Evolutionary conservation across 2,113 vertebrate species (phyloP), one percentile per base, ranked within the genome.

Genomic region (Lophius piscatorius): DNA sequence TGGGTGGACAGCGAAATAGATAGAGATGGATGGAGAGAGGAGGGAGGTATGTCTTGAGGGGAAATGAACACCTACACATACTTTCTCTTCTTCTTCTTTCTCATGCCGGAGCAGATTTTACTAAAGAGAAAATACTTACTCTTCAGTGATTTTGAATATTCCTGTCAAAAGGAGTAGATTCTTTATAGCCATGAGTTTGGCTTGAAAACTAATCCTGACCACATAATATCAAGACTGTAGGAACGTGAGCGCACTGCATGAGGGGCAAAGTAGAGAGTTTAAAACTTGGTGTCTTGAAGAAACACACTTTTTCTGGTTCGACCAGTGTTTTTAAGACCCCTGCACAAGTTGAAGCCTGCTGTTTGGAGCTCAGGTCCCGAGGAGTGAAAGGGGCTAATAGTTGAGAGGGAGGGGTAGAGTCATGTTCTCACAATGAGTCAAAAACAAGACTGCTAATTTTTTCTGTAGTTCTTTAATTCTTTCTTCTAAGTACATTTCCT

Each of bases 331-430:
- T 93, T 87, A 91, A 92, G 91, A 87, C 80, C 85, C 85, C 82
- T 89, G 83, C 89, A 89, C 94, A 94, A 92, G 94, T 93, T 91
- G 85, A 87, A 93, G 84, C 94, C 91, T 95, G 94, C 91, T 89
- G 88, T 82, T 86, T 69, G 58, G 74, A 76, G 79, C 88, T 89
- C 90, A 76, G 78, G 82, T 89, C 91, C 92, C 74, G 89, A 31
- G 29, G 63, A 80, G 39, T 23, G 59, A 63, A 73, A 50, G 46
- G 82, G 86, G 90, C 85, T 85, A 91, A 92, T 94, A 93, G 94
- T 88, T 95, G 93, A 94, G 92, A 93, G 92, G 92, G 92, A 92
- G 78, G 86, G 88, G 84, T 90, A 86, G 90, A 93, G 92, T 93
- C 92, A 92, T 84, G 92, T 93, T 94, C 93, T 90, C 87, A 79